A percentile compares a stretch with the other conserved stretches of the same genome.
phyloP scores from a whole-genome alignment of 2,797 vertebrate species.

The Anniella stebbinsi region DNA sequence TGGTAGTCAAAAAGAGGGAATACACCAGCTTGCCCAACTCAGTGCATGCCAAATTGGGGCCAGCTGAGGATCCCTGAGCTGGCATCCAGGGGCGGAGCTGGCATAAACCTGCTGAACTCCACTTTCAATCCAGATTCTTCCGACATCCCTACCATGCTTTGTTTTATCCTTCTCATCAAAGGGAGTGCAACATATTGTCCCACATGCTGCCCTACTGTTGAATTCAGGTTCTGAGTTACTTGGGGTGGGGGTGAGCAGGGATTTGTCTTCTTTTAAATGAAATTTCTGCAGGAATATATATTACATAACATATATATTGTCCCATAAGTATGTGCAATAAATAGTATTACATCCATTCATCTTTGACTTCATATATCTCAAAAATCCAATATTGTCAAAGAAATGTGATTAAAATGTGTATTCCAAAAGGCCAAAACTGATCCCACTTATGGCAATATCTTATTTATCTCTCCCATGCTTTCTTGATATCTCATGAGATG shows the following conservation, averaged over 20 bases:
- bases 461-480: neutral
- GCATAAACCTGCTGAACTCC: too few species aligned
- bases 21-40: too few species aligned
- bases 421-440: neutral
- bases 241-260: too few species aligned
- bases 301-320: neutral
- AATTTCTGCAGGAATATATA: neutral
- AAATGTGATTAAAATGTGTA: neutral
- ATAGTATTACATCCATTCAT: neutral
- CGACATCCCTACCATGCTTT: neutral
- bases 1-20: too few species aligned
- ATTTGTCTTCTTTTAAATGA: neutral
- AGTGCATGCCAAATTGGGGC: too few species aligned
- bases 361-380: neutral
- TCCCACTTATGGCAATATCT: neutral
- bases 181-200: neutral
- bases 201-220: rapidly evolving
- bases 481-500: neutral
- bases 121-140: too few species aligned
- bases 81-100: too few species aligned
- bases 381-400: neutral
- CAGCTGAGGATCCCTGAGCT: too few species aligned
- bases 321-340: neutral
- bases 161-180: neutral
- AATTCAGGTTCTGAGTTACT: too few species aligned